Base-by-base conservation (phyloP, 2,797 vertebrate species). In the Alauda arvensis region DNA sequence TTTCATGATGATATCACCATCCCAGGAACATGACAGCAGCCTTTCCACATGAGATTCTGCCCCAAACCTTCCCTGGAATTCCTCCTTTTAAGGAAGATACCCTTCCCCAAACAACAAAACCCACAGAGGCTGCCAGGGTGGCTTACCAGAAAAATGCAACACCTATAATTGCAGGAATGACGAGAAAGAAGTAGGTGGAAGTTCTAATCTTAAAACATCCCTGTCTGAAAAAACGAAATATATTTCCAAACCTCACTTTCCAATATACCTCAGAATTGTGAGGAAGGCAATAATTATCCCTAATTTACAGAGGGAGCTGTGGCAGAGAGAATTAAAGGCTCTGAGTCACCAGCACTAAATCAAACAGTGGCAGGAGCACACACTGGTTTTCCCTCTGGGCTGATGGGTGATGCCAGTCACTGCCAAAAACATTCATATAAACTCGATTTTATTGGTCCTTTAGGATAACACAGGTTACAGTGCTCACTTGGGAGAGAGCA, bases 251-350 rank as follows among this genome's bases (percentile, higher is more conserved):
- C 12, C 45, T 91, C 51, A 28, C 60, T 53, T 76, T 68, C 60
- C 34, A 68, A 24, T 53, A 49, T 6, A 84, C 60, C 65, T 89
- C 52, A 45, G 29, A 76, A 76, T 33, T 53, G 39, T 52, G 52
- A 79, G n/a, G 37, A 94, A 89, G 71, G 63, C 48, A 65, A 49
- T 39, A 87, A 89, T 84, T 89, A 91, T 76, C 46, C 60, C 17
- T 72, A 71, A 78, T 87, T 85, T 87, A 71, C 42, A 39, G 68
- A 60, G 31, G 77, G 49, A 82, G 49, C 26, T 21, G 24, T 14
- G 61, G 68, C 46, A 76, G 43, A 76, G 43, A 61, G 60, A 91
- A 82, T 71, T 57, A 78, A 87, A 84, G 24, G 34, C 60, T 87
- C 76, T 76, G 71, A 89, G n/a, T 89, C 79, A 78, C 18, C 26